Evolutionary conservation across 2,888 invertebrate genomes (phyloP), one percentile per base, ranked within the genome.

Genomic region (Dastarcus helophoroides): DNA sequence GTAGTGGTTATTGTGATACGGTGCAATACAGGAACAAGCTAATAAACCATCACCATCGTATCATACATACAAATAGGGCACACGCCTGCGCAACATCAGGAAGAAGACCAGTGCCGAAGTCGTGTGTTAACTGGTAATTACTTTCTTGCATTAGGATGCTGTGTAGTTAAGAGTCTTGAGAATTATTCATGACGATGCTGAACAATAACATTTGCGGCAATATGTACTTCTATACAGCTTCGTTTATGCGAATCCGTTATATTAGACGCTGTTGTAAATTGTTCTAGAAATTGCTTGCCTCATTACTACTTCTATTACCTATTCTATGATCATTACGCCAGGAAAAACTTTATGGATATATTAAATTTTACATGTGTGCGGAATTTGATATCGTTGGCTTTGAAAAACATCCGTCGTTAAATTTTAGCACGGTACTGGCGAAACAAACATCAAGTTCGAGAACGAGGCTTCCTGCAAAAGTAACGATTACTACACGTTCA

Each of bases 241-340:
- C 29, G 14, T 24, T 23, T 35, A 22, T 35, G 28, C 24, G 13
- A 19, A 26, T 29, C 35, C 28, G 32, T 35, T 32, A 35, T 21
- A 29, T 29, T 15, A 25, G 28, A 32, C 32, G 3, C 8, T 32
- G 35, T 11, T 29, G 32, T 33, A 33, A 36, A 36, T 36, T 30
- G 26, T 29, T 26, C 14, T 14, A 36, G 32, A 36, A 36, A 36
- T 30, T 33, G 30, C 33, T 22, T 17, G 26, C 26, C 25, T 32
- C 24, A 36, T 36, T 36, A 36, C 32, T 9, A 21, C 33, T 36
- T 36, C 36, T 36, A 36, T 36, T 29, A 27, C 30, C 32, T 27
- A 36, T 36, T 29, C 32, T 29, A 32, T 15, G 14, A 26, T 15
- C 27, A 15, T 26, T 14, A 26, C 9, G 11, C 14, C n/a, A n/a